These are phyloP conservation scores for Prietella phreatophila DNA, from an alignment of 2,113 vertebrate species.

Conservation along the genomic window DNA sequence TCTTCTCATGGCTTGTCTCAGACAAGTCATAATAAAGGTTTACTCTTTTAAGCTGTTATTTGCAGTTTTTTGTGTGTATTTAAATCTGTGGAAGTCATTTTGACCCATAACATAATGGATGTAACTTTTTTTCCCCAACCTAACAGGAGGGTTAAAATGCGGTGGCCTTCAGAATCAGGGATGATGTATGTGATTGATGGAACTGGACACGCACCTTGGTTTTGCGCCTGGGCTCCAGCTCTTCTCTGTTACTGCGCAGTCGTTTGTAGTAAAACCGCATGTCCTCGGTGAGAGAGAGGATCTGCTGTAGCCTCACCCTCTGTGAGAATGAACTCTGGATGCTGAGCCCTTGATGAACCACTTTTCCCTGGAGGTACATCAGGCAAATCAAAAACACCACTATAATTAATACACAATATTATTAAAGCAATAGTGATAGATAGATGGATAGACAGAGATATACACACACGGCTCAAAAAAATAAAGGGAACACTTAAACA, in stretches of 20 bases:
- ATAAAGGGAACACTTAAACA: too few species aligned
- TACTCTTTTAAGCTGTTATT: too few species aligned
- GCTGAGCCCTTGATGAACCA: conserved; percentile 92
- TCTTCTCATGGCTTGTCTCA: too few species aligned
- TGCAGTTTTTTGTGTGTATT: too few species aligned
- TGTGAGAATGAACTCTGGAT: conserved; percentile 95
- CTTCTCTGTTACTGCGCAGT: conserved; percentile 89
- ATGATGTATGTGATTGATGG: not conserved
- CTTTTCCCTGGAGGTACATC: conserved; percentile 80
- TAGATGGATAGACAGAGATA: too few species aligned
- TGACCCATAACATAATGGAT: too few species aligned
- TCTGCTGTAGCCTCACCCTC: conserved; percentile 91
- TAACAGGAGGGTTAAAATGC: too few species aligned
- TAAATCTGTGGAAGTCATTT: too few species aligned
- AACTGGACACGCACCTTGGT: conserved; percentile 81
- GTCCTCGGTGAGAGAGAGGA: conserved; percentile 89
- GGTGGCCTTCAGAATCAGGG: not conserved
- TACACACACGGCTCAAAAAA: too few species aligned
- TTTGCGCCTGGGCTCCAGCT: conserved; percentile 90
- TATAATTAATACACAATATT: not conserved
- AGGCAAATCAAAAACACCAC: not conserved
- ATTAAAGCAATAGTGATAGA: not conserved
- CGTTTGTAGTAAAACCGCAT: conserved; percentile 91
- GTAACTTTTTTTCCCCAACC: too few species aligned
- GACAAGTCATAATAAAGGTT: too few species aligned